phyloP scores from a whole-genome alignment of 2,797 vertebrate genomes.

The Malacoraja senta region DNA sequence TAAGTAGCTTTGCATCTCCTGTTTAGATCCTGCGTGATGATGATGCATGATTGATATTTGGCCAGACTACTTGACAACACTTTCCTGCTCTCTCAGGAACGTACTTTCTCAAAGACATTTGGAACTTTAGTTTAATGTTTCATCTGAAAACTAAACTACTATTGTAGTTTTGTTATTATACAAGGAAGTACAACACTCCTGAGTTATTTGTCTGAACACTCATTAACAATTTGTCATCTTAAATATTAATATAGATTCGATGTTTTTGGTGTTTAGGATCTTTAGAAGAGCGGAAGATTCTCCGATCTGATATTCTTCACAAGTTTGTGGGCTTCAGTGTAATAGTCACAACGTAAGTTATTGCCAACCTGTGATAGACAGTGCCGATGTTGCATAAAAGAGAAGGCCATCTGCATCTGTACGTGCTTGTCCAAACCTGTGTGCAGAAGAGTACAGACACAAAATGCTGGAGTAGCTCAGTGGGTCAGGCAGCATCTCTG shows the following conservation, averaged over 20 bases:
- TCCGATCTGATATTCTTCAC: conserved; percentile 77
- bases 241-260: neutral
- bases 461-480: too few relatives aligned
- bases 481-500: too few relatives aligned
- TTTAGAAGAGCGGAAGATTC: conserved; percentile 78
- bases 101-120: too few relatives aligned
- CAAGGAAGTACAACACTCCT: neutral
- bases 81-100: too few relatives aligned
- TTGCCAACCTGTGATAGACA: neutral
- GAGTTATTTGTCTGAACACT: too few relatives aligned
- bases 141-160: too few relatives aligned
- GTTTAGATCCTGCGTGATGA: too few relatives aligned
- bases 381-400: neutral
- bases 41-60: too few relatives aligned
- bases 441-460: neutral
- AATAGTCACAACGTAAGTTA: conserved; percentile 88
- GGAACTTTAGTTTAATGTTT: too few relatives aligned
- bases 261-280: conserved; percentile 61
- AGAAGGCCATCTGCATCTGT: neutral
- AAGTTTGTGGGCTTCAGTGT: conserved; percentile 72
- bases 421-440: neutral
- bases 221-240: neutral
- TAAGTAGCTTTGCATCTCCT: too few relatives aligned
- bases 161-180: too few relatives aligned
- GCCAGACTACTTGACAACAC: too few relatives aligned